These are phyloP conservation scores for Drosophila sordidula DNA, from an alignment of 2,888 invertebrate species.

Conservation along the genomic window DNA sequence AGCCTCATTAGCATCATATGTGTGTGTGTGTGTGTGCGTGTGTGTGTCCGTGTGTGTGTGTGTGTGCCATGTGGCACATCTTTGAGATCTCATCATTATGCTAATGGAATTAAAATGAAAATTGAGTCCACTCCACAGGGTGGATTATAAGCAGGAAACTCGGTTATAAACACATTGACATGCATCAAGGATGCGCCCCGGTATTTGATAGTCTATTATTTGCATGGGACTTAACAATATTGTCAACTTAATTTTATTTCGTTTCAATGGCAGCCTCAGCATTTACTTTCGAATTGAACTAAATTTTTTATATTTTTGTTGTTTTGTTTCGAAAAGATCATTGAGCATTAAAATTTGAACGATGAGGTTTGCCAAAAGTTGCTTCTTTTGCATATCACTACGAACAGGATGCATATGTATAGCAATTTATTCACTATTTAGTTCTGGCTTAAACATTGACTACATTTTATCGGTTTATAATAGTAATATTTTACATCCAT, in stretches of 20 bases:
- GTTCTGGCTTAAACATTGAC: constrained; percentile 21
- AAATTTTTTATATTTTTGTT: not conserved
- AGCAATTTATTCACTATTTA: constrained; percentile 7
- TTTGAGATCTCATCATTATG: constrained; percentile 62
- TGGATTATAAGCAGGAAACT: constrained; percentile 27
- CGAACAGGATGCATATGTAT: constrained; percentile 30
- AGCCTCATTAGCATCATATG: constrained; percentile 69
- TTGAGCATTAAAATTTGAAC: not conserved
- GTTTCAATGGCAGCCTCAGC: not conserved
- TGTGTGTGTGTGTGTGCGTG: constrained; percentile 14
- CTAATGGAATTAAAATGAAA: constrained; percentile 75
- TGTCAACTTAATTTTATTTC: too few species aligned
- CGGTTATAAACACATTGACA: constrained; percentile 42
- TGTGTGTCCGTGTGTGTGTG: constrained; percentile 12
- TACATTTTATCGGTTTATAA: not conserved
- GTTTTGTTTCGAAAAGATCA: not conserved
- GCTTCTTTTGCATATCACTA: constrained; percentile 24
- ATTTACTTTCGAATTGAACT: constrained; percentile 27
- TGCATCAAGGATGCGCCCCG: not conserved
- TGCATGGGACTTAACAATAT: not conserved
- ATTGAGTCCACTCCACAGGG: constrained; percentile 60
- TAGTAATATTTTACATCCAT: constrained; percentile 8
- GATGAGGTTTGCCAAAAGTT: constrained; percentile 21
- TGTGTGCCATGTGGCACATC: constrained; percentile 37
- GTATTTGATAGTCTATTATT: not conserved